Percentiles rank a stretch among this genome's conserved stretches.
phyloP scores from a whole-genome alignment of 2,113 vertebrate genomes.

The Willisornis vidua region DNA sequence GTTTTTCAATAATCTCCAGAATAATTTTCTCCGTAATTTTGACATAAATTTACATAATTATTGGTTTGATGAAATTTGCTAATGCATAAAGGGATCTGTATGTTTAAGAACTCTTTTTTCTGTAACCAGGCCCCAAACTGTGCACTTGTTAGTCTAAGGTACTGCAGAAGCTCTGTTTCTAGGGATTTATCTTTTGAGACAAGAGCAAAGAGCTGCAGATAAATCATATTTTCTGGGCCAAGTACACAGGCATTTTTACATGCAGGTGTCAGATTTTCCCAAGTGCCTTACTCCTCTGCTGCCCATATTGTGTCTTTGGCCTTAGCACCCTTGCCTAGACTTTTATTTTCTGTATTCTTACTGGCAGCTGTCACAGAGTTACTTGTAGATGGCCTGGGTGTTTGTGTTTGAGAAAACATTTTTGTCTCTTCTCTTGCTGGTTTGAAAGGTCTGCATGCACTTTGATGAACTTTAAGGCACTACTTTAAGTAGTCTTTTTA shows the following conservation, averaged over 20 bases:
- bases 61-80: background rate
- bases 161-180: background rate
- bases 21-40: background rate
- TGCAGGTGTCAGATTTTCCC: background rate
- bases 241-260: background rate
- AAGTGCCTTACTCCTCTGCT: background rate
- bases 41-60: background rate
- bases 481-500: background rate
- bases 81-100: background rate
- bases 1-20: background rate
- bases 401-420: background rate
- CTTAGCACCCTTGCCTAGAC: background rate
- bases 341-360: background rate
- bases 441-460: background rate
- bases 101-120: background rate
- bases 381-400: background rate
- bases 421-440: background rate
- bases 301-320: accelerated
- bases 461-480: background rate
- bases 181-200: background rate
- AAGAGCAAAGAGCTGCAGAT: background rate
- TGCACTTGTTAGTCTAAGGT: background rate
- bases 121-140: background rate
- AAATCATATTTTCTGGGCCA: background rate
- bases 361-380: background rate